These are phyloP conservation scores for Yponomeuta cagnagella DNA, from an alignment of 2,888 invertebrate genomes.

Conservation along the genomic window DNA sequence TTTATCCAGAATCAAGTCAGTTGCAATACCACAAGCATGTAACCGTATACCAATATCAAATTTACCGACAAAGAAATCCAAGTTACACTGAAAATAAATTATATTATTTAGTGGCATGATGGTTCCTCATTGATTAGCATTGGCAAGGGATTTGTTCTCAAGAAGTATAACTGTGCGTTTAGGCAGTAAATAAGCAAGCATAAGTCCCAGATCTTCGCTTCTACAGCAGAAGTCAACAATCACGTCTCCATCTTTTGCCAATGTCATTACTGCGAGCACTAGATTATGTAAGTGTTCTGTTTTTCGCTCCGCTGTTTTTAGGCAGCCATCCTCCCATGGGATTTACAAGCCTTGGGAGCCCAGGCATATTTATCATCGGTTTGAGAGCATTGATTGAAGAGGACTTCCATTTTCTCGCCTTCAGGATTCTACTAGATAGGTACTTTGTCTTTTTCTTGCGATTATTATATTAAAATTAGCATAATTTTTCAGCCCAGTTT, in stretches of 20 bases:
- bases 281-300: slow-evolving; percentile 92
- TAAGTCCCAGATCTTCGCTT: slow-evolving; percentile 93
- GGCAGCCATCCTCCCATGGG: slow-evolving; percentile 89
- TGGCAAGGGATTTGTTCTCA: slow-evolving; percentile 91
- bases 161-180: slow-evolving; percentile 86
- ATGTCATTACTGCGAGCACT: slow-evolving; percentile 81
- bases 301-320: slow-evolving; percentile 81
- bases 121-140: slow-evolving; percentile 83
- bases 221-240: slow-evolving; percentile 97
- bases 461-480: neutral
- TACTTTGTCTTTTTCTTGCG: slow-evolving; percentile 65
- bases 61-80: slow-evolving; percentile 88
- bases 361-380: slow-evolving; percentile 74
- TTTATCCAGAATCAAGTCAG: slow-evolving; percentile 91
- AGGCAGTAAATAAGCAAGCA: slow-evolving; percentile 87
- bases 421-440: slow-evolving; percentile 35
- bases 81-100: slow-evolving; percentile 89
- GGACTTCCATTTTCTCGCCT: slow-evolving; percentile 69
- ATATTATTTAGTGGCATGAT: slow-evolving; percentile 83
- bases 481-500: neutral
- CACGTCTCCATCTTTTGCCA: slow-evolving; percentile 79
- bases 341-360: slow-evolving; percentile 83
- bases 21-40: slow-evolving; percentile 96
- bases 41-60: slow-evolving; percentile 92
- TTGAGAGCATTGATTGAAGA: slow-evolving; percentile 17